Percentiles rank a stretch among this genome's conserved stretches.
Conservation (phyloP, 1,140 invertebrate genomes). For the Ylistrum balloti region DNA sequence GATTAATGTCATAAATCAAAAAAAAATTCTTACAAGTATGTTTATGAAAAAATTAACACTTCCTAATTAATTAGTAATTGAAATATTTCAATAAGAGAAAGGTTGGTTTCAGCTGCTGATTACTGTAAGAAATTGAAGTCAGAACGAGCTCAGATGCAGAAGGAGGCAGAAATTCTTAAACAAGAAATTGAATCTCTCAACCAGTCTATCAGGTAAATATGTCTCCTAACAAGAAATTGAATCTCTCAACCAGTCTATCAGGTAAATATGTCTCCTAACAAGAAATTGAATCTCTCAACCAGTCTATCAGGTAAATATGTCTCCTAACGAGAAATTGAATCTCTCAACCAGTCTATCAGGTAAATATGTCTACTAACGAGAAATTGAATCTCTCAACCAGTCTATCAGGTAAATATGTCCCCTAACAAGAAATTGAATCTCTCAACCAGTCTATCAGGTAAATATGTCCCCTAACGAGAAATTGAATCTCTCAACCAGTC, state of each 20-base stretch:
- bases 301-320: too few species aligned
- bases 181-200: constrained; percentile 95
- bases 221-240: too few species aligned
- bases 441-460: constrained; percentile 94
- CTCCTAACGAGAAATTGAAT: constrained; percentile 93
- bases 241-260: too few species aligned
- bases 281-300: too few species aligned
- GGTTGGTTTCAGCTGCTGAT: constrained; percentile 87
- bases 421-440: constrained; percentile 92
- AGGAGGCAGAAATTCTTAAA: constrained; percentile 92
- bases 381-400: too few species aligned
- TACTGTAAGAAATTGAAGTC: constrained; percentile 95
- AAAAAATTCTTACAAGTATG: too few species aligned
- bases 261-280: too few species aligned
- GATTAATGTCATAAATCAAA: too few species aligned
- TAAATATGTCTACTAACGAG: constrained; percentile 77
- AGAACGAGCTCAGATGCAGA: constrained; percentile 93
- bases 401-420: too few species aligned
- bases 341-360: constrained; percentile 95
- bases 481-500: constrained; percentile 95
- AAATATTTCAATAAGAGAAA: too few species aligned
- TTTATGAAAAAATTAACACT: too few species aligned
- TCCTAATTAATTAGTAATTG: too few species aligned
- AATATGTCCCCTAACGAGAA: constrained; percentile 88
- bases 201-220: constrained; percentile 91